Conservation (phyloP, 1,140 invertebrate genomes). For the Gyrodactylus bullatarudis region DNA sequence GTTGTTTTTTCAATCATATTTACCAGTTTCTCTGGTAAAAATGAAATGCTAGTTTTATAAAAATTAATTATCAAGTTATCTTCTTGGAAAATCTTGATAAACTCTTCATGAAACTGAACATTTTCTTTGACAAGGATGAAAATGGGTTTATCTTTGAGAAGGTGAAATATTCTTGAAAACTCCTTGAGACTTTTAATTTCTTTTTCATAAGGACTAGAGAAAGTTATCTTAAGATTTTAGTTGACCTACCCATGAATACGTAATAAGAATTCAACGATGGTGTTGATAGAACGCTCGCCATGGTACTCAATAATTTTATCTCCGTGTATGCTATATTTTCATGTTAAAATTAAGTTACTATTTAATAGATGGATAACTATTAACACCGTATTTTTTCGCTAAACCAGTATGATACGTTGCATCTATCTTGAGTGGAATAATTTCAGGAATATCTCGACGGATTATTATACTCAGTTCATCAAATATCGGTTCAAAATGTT, state of each 20-base stretch:
- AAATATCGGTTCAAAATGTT: constrained; percentile 4
- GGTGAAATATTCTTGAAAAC: not conserved
- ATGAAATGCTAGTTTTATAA: not conserved
- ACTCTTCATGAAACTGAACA: not conserved
- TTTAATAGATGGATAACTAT: not conserved
- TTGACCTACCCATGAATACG: not conserved
- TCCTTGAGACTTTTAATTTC: not conserved
- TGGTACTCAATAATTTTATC: not conserved
- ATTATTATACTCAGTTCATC: constrained; percentile 1
- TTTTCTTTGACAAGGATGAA: not conserved
- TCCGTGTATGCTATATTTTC: not conserved
- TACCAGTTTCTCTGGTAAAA: not conserved
- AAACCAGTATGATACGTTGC: not conserved
- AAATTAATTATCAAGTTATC: not conserved
- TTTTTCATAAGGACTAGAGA: not conserved
- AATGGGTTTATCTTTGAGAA: not conserved
- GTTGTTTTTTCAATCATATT: not conserved
- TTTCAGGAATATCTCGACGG: not conserved
- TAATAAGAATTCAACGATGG: not conserved
- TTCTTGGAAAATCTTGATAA: not conserved
- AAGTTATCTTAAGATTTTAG: not conserved
- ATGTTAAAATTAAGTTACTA: not conserved
- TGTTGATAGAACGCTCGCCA: not conserved
- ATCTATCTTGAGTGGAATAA: not conserved
- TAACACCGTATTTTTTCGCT: not conserved